Conservation (phyloP, 2,797 vertebrate species). For the Tragelaphus oryx region DNA sequence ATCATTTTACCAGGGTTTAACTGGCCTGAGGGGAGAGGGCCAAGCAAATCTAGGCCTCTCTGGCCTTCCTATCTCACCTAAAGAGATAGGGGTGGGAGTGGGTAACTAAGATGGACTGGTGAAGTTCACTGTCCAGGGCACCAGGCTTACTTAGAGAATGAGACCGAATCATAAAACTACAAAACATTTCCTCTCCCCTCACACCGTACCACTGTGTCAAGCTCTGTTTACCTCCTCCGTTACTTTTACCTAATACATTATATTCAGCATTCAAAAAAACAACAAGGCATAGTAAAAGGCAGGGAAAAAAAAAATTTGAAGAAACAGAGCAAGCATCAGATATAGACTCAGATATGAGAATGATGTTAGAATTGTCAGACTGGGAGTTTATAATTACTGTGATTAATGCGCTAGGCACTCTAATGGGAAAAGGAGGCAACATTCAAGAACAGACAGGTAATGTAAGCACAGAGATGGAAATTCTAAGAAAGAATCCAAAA, state of each 20-base stretch:
- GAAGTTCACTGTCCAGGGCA: not conserved
- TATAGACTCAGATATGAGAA: not conserved
- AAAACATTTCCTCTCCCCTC: not conserved
- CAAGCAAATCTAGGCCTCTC: not conserved
- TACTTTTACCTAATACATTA: not conserved
- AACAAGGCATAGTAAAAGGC: not conserved
- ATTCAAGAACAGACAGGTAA: not conserved
- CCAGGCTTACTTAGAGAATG: not conserved
- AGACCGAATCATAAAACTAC: not conserved
- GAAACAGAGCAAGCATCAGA: not conserved
- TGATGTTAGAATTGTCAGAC: not conserved
- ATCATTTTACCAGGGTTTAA: not conserved
- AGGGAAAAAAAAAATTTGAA: not conserved
- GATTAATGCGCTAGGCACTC: not conserved
- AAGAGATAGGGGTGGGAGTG: not conserved
- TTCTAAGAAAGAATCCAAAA: not conserved
- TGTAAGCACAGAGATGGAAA: not conserved
- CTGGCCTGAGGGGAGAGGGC: not conserved
- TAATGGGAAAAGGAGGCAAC: not conserved
- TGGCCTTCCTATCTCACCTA: not conserved
- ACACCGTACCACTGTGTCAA: not conserved
- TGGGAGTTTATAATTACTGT: not conserved
- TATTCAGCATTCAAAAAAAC: not conserved
- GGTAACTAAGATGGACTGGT: not conserved
- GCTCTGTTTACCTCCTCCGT: not conserved